These are phyloP conservation scores for Ciconia boyciana DNA, from an alignment of 2,113 vertebrate genomes.

Conservation along the genomic window DNA sequence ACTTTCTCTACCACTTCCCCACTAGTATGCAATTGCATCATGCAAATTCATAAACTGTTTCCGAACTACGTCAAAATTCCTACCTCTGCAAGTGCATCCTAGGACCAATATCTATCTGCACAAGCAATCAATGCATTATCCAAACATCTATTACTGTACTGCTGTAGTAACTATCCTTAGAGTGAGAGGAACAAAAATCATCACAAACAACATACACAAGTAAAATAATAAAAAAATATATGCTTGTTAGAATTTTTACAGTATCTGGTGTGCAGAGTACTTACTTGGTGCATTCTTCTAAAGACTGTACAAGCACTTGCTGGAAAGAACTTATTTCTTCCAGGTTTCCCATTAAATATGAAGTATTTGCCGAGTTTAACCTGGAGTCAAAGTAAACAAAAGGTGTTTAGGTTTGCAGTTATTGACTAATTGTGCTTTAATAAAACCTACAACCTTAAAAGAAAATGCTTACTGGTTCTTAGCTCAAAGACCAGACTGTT, in stretches of 20 bases:
- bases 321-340: slow-evolving; percentile 98
- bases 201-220: background rate
- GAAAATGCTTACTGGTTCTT: background rate
- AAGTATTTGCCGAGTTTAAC: slow-evolving; percentile 81
- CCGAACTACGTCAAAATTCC: background rate
- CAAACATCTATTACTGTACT: background rate
- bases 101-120: background rate
- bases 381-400: slow-evolving; percentile 68
- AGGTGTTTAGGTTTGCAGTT: background rate
- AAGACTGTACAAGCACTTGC: slow-evolving; percentile 93
- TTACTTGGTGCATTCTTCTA: slow-evolving; percentile 98
- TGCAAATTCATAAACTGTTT: background rate
- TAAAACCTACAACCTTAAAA: background rate
- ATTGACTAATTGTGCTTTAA: background rate
- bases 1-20: background rate
- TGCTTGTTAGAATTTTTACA: background rate
- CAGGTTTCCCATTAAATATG: slow-evolving; percentile 91
- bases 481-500: background rate
- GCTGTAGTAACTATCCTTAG: background rate
- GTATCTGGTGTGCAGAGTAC: slow-evolving; percentile 38
- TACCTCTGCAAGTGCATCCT: background rate
- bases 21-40: background rate
- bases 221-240: background rate
- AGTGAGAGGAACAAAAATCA: background rate
- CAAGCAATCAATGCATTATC: background rate